Base-by-base conservation (phyloP, 53 echinoderm and acorn worm species). In the Luidia sarsii region DNA sequence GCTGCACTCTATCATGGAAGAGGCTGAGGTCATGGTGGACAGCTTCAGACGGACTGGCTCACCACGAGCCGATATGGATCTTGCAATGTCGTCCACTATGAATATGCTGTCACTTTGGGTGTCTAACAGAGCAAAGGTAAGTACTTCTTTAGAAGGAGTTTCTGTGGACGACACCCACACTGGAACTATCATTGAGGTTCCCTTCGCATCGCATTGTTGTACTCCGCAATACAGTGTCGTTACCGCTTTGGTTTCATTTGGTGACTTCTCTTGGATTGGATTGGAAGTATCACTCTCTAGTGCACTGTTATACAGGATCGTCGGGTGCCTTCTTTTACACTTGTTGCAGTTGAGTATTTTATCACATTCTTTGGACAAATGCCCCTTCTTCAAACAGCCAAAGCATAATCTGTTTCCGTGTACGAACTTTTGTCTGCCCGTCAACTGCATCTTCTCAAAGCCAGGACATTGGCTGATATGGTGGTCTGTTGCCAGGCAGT, bases 111-210 rank as follows among this genome's bases (percentile, higher is more conserved):
- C 86, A 14, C 79, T 79, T 60, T 86, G 86, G 39, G 86, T 67
- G 45, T 86, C 86, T 19, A 86, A 37, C 8, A 86, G 80, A 67
- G 86, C 86, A 24, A 68, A 86, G 21, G 86, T 86, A 1, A 87
- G 41, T 25, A 70, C 31, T 43, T 87, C 87, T 16, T 88, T 62
- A 1, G 88, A 56, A 10, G 89, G 89, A 22, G 57, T 49, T 60
- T 89, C 59, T 24, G 56, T 57, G 5, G 89, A 57, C 1, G 83
- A 52, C 5, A 90, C 63, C 86, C 86, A 90, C 50, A 86, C 90
- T 24, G 90, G 90, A 0, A 86, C 90, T 45, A 90, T 90, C 90
- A 90, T 90, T 6, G 86, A 73, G 15, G 90, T 70, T n/a, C 30
- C 31, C 37, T 9, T 28, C 28, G 32, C 33, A 4, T 53, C 31